Evolutionary conservation across 2,888 invertebrate genomes (phyloP), one percentile per base, ranked within the genome.

Genomic region (Slavum lentiscoides): DNA sequence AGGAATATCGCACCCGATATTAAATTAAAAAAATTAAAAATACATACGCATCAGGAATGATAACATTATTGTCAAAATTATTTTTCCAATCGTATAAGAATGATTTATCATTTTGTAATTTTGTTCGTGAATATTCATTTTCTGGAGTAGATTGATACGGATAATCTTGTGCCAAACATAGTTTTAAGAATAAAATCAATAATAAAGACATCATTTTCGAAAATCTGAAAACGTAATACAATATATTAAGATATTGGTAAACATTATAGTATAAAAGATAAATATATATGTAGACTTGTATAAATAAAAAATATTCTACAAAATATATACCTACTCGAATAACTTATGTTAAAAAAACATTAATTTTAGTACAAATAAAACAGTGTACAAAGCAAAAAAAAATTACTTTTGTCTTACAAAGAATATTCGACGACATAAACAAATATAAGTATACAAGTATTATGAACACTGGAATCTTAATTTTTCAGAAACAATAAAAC

Each of bases 1-100:
- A 11, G 13, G 49, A 13, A 49, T 49, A 49, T n/a, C 13, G 9
- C 49, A 9, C 49, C 39, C 1, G 13, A 23, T 61, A 23, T 61
- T 23, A 61, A 0, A n/a, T n/a, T 23, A 68, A 69, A 9, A 85
- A 30, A 72, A 13, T 21, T 30, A 30, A 30, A 69, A 30, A 69
- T 82, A 88, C 89, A 89, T 86, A 89, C 89, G 89, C 89, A 85
- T 89, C 89, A 86, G 88, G 88, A 66, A 89, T 89, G 62, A 89
- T 89, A 67, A 89, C 86, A 85, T 87, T 89, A 49, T 88, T 88
- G 84, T 88, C 83, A 66, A 70, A 82, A 62, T 75, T 82, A 55
- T 80, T 64, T 80, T 72, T 80, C 80, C 80, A 80, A 64, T 80
- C 80, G 66, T 72, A 72, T 2, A 70, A 53, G 21, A 39, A 70